Conservation (phyloP, 2,888 invertebrate species). For the Hipparchia semele region DNA sequence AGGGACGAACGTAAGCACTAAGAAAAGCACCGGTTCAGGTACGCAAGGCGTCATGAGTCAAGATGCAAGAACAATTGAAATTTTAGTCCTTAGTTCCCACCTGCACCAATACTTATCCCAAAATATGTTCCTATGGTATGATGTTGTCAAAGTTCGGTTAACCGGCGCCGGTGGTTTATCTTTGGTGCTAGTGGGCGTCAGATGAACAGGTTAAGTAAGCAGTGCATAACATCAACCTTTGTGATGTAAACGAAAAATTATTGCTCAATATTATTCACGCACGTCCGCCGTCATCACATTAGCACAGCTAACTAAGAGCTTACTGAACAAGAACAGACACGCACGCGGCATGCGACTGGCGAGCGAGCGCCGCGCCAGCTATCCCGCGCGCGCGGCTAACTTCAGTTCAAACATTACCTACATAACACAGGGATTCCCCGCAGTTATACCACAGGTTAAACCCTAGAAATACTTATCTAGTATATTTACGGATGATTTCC, state of each 20-base stretch:
- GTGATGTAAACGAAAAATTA: conserved; percentile 8
- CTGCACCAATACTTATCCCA: conserved; percentile 10
- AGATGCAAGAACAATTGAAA: conserved; percentile 10
- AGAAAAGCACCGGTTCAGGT: not conserved
- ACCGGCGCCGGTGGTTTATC: conserved; percentile 10
- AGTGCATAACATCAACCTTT: conserved; percentile 10
- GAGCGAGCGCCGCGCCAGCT: conserved; percentile 9
- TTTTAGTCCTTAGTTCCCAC: conserved; percentile 7
- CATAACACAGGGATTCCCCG: too few relatives aligned
- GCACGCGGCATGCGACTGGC: conserved; percentile 6
- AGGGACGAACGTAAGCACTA: too few relatives aligned
- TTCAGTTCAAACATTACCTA: too few relatives aligned
- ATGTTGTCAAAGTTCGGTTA: conserved; percentile 9
- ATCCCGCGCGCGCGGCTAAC: not conserved
- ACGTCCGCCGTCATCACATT: conserved; percentile 8
- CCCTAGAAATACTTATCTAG: conserved; percentile 17
- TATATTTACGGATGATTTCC: conserved; percentile 20
- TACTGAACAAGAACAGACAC: conserved; percentile 10
- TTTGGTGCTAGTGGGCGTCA: conserved; percentile 10
- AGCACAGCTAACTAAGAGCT: conserved; percentile 8
- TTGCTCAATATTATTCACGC: conserved; percentile 10
- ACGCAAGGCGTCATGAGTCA: conserved; percentile 10
- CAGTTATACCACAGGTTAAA: conserved; percentile 8
- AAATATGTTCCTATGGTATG: conserved; percentile 10
- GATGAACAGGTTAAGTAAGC: conserved; percentile 9